Percentiles rank a stretch among this genome's conserved stretches.
phyloP scores from a whole-genome alignment of 2,888 invertebrate genomes.

The Dolichomitus sp. region DNA sequence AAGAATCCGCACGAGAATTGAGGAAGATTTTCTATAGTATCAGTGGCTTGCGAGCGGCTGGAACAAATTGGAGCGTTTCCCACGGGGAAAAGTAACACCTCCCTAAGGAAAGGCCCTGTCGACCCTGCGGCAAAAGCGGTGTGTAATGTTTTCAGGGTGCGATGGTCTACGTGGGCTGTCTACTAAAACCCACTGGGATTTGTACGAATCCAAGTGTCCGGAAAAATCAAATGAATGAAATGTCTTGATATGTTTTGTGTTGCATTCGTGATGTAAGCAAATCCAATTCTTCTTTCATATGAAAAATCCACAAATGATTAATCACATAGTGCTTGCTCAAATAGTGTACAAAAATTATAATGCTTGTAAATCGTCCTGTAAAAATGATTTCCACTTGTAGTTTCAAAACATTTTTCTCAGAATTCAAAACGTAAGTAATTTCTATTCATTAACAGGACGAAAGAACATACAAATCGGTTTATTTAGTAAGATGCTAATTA shows the following conservation, averaged over 20 bases:
- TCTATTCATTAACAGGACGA: too few relatives aligned
- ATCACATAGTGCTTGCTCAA: background rate
- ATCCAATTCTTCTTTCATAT: background rate
- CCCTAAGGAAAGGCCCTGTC: conserved; percentile 52
- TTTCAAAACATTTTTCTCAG: too few relatives aligned
- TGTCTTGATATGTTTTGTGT: background rate
- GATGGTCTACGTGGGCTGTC: conserved; percentile 15
- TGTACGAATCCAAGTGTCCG: background rate
- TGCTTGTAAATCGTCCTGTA: background rate
- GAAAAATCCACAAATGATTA: background rate
- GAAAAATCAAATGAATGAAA: conserved; percentile 1
- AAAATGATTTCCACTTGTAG: too few relatives aligned
- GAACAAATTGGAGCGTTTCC: conserved; percentile 64
- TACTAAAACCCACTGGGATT: conserved; percentile 29
- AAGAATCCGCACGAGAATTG: conserved; percentile 47
- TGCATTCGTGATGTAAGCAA: background rate
- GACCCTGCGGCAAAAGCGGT: conserved; percentile 41
- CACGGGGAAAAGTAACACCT: conserved; percentile 62
- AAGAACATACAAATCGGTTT: too few relatives aligned
- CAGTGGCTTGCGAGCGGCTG: conserved; percentile 50
- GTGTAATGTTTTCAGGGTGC: conserved; percentile 53
- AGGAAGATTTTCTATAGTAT: conserved; percentile 55
- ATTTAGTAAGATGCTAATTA: too few relatives aligned
- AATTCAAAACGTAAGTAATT: too few relatives aligned
- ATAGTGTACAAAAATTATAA: background rate